Base-by-base conservation (phyloP, 2,113 vertebrate genomes). In the Aix galericulata region DNA sequence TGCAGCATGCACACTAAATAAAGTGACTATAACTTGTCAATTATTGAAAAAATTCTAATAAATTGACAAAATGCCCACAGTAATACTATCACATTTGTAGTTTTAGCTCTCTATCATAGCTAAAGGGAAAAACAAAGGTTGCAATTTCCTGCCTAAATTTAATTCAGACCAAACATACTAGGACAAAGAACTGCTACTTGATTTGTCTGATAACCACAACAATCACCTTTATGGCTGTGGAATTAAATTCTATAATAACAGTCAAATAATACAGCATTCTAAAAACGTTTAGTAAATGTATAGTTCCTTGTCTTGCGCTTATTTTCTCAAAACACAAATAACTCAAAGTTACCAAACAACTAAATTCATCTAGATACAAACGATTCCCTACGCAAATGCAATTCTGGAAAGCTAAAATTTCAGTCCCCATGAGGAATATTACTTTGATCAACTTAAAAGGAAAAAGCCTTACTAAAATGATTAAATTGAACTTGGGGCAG, bases 141-240 rank as follows among this genome's bases (percentile, higher is more conserved):
- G 8, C 29, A 66, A 90, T 95, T 88, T 93, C 83, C 40, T 80
- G n/a, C 62, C 76, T 67, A 88, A 77, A 94, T 83, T 88, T 86
- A 91, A 92, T 88, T 86, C 73, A 83, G n/a, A 69, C 17, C 58
- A 59, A 88, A 86, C 13, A 80, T 11, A 73, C 3, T 13, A 91
- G 31, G n/a, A 22, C 46, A 91, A 71, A 73, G 60, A 91, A 67
- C 56, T 42, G 42, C 67, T 83, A 77, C 67, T 77, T 86, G 50
- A 90, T 72, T 91, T 71, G n/a, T 95, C 68, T 86, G 79, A 66
- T 82, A 88, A 94, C 40, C n/a, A 83, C 67, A 85, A 69, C 22
- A 52, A 85, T 50, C 68, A 83, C 25, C 55, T 89, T 71, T 67
- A 80, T 27, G 77, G 50, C 9, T 15, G 5, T 1, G 2, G 36